A percentile compares a stretch with the other conserved stretches of the same genome.
phyloP scores from a whole-genome alignment of 2,888 invertebrate species.

The Pristionchus japonicus region DNA sequence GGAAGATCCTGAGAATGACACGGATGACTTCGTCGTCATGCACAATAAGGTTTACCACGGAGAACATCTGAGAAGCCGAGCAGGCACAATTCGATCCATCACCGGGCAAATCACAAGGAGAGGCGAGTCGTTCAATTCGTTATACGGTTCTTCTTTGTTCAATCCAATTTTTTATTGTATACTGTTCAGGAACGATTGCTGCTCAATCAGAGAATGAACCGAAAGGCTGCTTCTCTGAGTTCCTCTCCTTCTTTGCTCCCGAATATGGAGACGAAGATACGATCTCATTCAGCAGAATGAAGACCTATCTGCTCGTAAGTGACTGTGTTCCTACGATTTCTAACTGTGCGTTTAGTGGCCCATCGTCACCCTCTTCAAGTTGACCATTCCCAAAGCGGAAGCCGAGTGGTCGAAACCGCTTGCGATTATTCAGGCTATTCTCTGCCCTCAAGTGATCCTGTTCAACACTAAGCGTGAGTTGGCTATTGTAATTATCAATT shows the following conservation, averaged over 20 bases:
- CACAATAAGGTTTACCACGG: constrained; percentile 60
- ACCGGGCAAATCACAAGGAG: background rate
- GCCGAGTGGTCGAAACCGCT: constrained; percentile 35
- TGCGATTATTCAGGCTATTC: constrained; percentile 10
- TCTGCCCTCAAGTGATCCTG: constrained; percentile 5
- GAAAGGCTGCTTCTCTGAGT: background rate
- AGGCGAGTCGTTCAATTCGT: background rate
- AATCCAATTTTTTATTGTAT: background rate
- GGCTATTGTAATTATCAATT: too few relatives aligned
- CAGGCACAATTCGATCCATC: constrained; percentile 24
- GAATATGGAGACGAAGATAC: background rate
- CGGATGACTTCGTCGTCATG: constrained; percentile 58
- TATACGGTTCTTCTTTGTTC: too few relatives aligned
- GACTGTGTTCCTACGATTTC: background rate
- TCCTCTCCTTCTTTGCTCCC: background rate
- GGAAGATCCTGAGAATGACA: constrained; percentile 39
- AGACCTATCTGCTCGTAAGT: background rate
- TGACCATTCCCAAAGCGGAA: constrained; percentile 9
- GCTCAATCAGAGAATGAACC: background rate
- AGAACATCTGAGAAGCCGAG: constrained; percentile 56
- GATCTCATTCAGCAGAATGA: background rate
- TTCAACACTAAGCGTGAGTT: background rate
- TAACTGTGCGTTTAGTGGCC: background rate
- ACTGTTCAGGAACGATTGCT: background rate
- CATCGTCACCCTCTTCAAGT: constrained; percentile 2